Evolutionary conservation across 2,888 invertebrate species (phyloP).

Genomic region (Melanophora roralis): DNA sequence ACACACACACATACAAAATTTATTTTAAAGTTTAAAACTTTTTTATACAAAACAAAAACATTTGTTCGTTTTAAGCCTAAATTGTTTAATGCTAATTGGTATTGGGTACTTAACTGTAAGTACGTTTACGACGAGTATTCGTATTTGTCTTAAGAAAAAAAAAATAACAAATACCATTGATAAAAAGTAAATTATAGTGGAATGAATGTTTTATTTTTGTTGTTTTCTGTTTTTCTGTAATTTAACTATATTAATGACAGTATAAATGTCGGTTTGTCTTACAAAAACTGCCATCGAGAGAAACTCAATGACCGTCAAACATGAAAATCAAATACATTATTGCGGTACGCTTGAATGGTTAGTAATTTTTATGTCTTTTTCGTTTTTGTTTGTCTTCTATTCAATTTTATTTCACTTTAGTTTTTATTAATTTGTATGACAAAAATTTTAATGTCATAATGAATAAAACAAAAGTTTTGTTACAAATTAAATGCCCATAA

Average conservation of each 20-base stretch:
- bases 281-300: constrained; percentile 48
- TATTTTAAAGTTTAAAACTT: too few relatives aligned
- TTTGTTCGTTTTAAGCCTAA: too few relatives aligned
- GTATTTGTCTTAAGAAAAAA: constrained; percentile 12
- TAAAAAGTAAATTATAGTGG: constrained; percentile 42
- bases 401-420: constrained; percentile 11
- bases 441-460: neutral
- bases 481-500: neutral
- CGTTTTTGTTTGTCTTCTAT: neutral
- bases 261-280: constrained; percentile 53
- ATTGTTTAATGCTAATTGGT: constrained; percentile 11
- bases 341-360: constrained; percentile 52
- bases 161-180: constrained; percentile 18
- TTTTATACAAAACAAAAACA: too few relatives aligned
- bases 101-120: neutral
- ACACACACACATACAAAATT: too few relatives aligned
- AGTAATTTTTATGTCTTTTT: constrained; percentile 10
- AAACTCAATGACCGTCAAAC: constrained; percentile 62
- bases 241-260: constrained; percentile 41
- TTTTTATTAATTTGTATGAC: neutral
- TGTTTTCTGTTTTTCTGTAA: constrained; percentile 9
- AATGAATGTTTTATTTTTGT: constrained; percentile 18
- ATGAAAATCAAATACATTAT: constrained; percentile 25
- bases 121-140: neutral
- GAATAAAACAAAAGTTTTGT: neutral